These are phyloP conservation scores for Agelaius phoeniceus DNA, from an alignment of 2,113 vertebrate species.

Conservation along the genomic window DNA sequence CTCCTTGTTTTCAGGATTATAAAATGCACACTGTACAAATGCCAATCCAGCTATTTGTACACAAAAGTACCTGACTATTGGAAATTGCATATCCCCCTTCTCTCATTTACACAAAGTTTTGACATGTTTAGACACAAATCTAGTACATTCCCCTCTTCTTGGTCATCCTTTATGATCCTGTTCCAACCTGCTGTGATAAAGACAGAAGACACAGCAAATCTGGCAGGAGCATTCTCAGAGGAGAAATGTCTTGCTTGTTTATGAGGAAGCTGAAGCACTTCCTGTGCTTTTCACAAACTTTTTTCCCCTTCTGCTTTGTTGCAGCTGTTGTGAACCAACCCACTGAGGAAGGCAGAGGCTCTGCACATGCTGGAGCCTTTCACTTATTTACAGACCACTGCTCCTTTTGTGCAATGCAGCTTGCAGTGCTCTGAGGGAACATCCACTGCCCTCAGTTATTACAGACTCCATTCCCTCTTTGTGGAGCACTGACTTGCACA, in stretches of 20 bases:
- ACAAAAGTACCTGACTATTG: neutral
- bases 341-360: neutral
- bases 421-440: neutral
- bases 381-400: neutral
- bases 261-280: neutral
- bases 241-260: neutral
- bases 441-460: neutral
- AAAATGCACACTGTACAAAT: neutral
- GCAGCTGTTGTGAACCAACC: neutral
- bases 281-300: neutral
- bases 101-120: neutral
- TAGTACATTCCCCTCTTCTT: neutral
- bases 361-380: neutral
- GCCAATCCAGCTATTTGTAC: neutral
- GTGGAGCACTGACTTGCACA: neutral
- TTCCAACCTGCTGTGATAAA: neutral
- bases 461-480: neutral
- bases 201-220: neutral
- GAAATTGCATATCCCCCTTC: neutral
- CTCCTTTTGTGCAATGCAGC: constrained; percentile 18
- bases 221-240: neutral
- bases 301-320: neutral
- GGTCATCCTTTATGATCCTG: neutral
- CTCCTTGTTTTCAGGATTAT: neutral
- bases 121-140: neutral